phyloP scores from a whole-genome alignment of 2,888 invertebrate species.

The Andrena praecox region DNA sequence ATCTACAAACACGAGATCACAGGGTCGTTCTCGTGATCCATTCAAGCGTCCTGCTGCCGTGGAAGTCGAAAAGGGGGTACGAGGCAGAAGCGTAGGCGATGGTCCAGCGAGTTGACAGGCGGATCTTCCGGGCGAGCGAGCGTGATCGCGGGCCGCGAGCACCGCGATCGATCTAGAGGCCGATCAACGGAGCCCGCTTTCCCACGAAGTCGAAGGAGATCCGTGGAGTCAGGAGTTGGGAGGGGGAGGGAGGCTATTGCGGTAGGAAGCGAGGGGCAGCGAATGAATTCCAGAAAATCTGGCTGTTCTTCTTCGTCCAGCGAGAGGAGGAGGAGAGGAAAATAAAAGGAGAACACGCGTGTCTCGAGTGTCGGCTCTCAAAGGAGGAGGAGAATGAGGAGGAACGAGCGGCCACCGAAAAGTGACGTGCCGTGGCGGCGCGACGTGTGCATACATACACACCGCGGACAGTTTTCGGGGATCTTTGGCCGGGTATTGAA shows the following conservation, averaged over 20 bases:
- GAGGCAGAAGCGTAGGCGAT: slow-evolving; percentile 45
- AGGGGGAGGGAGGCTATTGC: slow-evolving; percentile 25
- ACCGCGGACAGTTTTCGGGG: slow-evolving; percentile 36
- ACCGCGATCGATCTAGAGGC: slow-evolving; percentile 58
- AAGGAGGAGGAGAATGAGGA: slow-evolving; percentile 25
- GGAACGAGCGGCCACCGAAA: slow-evolving; percentile 43
- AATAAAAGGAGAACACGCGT: slow-evolving; percentile 66
- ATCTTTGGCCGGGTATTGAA: slow-evolving; percentile 53
- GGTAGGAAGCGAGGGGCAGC: slow-evolving; percentile 36
- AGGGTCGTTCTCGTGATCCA: neutral
- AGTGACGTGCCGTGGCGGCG: slow-evolving; percentile 53
- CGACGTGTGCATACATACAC: slow-evolving; percentile 57
- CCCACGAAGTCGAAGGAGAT: slow-evolving; percentile 51
- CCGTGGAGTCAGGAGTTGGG: neutral
- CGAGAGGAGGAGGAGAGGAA: slow-evolving; percentile 9
- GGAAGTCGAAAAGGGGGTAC: slow-evolving; percentile 10
- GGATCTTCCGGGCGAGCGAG: slow-evolving; percentile 63
- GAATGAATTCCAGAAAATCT: slow-evolving; percentile 71
- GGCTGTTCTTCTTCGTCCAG: slow-evolving; percentile 60
- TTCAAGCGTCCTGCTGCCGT: slow-evolving; percentile 5
- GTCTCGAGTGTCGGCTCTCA: slow-evolving; percentile 73
- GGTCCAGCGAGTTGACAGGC: slow-evolving; percentile 41
- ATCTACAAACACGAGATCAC: slow-evolving; percentile 17
- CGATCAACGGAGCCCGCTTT: slow-evolving; percentile 60
- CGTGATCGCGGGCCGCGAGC: slow-evolving; percentile 56